Conservation (phyloP, 2,888 invertebrate species). For the Amphiduros pacificus region DNA sequence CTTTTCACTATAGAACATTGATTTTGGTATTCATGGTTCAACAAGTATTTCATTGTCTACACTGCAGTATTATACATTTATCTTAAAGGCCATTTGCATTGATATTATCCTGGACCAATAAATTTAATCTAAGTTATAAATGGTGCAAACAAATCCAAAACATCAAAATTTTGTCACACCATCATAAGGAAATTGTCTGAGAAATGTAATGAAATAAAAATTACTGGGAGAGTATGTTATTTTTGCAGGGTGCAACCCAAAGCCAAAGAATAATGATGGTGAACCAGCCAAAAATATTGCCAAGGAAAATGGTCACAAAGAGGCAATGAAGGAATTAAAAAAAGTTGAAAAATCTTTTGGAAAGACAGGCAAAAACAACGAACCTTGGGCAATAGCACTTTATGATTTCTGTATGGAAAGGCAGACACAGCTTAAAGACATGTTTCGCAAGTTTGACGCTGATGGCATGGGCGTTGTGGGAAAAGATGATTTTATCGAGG, state of each 20-base stretch:
- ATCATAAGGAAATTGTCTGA: no score
- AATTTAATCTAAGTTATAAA: no score
- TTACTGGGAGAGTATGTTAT: no score
- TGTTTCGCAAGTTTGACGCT: constrained; percentile 51
- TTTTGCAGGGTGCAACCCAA: constrained; percentile 58
- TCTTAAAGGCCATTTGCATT: no score
- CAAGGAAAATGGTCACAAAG: constrained; percentile 57
- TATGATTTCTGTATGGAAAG: constrained; percentile 54
- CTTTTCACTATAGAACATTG: no score
- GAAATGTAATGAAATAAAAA: no score
- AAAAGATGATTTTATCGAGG: constrained; percentile 48
- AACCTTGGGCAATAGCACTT: constrained; percentile 52
- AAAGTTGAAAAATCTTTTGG: constrained; percentile 58
- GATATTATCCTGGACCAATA: no score
- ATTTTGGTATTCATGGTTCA: no score
- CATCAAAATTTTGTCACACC: no score
- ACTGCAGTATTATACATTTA: no score
- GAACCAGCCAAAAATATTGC: constrained; percentile 51
- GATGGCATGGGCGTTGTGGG: constrained; percentile 46
- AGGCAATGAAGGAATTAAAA: constrained; percentile 54
- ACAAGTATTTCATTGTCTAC: no score
- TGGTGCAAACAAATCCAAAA: no score
- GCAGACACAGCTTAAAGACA: constrained; percentile 40
- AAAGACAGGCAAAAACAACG: constrained; percentile 54
- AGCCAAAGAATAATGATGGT: constrained; percentile 58